Conservation (phyloP, 2,797 vertebrate genomes). For the Kryptopterus vitreolus region DNA sequence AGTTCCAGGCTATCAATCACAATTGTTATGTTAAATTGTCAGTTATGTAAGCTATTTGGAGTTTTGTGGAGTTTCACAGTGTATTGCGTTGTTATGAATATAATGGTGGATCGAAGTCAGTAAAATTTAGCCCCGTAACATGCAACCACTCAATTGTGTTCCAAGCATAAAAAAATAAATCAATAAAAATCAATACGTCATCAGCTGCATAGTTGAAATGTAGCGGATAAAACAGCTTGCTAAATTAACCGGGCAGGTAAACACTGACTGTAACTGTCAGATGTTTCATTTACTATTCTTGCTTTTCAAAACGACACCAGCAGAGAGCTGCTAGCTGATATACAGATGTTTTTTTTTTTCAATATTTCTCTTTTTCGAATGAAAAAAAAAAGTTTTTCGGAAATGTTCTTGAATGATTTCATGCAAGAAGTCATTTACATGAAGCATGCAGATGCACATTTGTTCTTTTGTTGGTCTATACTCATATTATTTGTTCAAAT, state of each 20-base stretch:
- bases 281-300: not conserved
- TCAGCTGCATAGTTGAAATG: conserved; percentile 5
- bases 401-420: not conserved
- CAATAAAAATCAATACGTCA: conserved; percentile 18
- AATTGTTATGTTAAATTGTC: conserved; percentile 22
- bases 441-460: not conserved
- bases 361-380: not conserved
- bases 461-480: not conserved
- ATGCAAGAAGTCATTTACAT: not conserved
- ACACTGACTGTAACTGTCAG: conserved; percentile 10
- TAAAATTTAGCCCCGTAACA: not conserved
- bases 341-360: too few species aligned
- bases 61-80: not conserved
- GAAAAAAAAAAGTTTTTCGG: not conserved
- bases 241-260: conserved; percentile 9
- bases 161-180: conserved; percentile 3
- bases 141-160: conserved; percentile 2
- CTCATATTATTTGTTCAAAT: not conserved
- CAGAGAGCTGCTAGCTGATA: not conserved
- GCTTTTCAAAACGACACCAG: conserved; percentile 2
- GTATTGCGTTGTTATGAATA: conserved; percentile 2
- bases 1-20: conserved; percentile 22
- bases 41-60: conserved; percentile 15
- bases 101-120: not conserved
- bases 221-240: not conserved